Conservation (phyloP, 2,113 vertebrate species). For the Cryptotis parvus region DNA sequence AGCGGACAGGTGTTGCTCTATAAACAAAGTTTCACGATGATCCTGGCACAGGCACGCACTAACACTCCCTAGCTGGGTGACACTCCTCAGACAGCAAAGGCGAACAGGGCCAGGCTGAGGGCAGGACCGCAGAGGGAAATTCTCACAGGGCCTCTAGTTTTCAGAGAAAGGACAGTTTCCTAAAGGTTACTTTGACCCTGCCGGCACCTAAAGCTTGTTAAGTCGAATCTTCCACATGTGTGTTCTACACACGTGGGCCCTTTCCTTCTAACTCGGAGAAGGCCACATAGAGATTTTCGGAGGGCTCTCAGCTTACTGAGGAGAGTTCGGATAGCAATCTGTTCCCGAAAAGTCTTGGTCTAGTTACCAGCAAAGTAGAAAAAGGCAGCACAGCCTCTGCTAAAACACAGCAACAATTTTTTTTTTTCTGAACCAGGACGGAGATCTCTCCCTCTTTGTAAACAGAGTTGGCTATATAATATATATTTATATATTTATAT, state of each 20-base stretch:
- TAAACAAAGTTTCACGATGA: not conserved
- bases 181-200: not conserved
- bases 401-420: constrained; percentile 75
- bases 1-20: not conserved
- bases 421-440: constrained; percentile 48
- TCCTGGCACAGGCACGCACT: constrained; percentile 59
- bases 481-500: constrained; percentile 73
- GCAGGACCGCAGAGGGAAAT: not conserved
- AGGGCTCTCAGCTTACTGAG: constrained; percentile 58
- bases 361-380: constrained; percentile 66
- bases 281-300: constrained; percentile 50
- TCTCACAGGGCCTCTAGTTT: not conserved
- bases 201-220: not conserved
- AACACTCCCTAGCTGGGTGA: constrained; percentile 14
- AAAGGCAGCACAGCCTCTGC: constrained; percentile 72
- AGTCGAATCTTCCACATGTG: not conserved
- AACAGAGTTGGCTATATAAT: constrained; percentile 69
- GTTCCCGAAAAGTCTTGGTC: constrained; percentile 71
- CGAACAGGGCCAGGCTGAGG: constrained; percentile 35
- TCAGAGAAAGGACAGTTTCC: not conserved
- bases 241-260: not conserved
- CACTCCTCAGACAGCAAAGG: not conserved
- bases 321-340: constrained; percentile 45
- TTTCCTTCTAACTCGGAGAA: constrained; percentile 34
- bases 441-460: constrained; percentile 77